These are phyloP conservation scores for Hydra vulgaris DNA, from an alignment of 30 jellyfish, hydroid and myxozoan genomes.

Conservation along the genomic window DNA sequence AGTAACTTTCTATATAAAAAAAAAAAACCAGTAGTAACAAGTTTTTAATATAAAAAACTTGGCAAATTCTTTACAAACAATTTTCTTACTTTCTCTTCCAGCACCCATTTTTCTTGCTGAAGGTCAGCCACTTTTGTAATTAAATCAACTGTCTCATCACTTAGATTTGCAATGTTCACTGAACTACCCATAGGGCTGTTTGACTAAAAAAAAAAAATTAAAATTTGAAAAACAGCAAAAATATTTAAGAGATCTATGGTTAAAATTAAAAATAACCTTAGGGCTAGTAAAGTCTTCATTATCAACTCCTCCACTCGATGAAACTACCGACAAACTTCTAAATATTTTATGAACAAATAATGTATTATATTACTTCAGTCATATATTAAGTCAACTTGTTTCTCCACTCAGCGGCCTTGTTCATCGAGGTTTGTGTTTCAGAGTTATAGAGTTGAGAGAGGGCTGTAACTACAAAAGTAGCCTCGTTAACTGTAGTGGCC, in stretches of 20 bases:
- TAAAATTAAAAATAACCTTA: background rate
- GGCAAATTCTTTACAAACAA: too few relatives aligned
- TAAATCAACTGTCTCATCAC: constrained; percentile 74
- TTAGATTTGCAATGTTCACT: constrained; percentile 24
- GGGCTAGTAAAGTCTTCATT: constrained; percentile 19
- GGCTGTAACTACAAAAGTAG: too few relatives aligned
- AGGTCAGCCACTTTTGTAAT: constrained; percentile 74
- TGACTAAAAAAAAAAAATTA: constrained; percentile 9
- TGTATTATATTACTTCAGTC: background rate
- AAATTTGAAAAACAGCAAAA: constrained; percentile 9
- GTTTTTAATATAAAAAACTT: too few relatives aligned
- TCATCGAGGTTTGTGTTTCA: too few relatives aligned
- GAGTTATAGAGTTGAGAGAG: too few relatives aligned
- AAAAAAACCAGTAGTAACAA: background rate
- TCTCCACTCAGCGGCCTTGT: too few relatives aligned
- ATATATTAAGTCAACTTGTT: too few relatives aligned
- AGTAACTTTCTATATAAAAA: too few relatives aligned
- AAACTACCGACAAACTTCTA: constrained; percentile 73
- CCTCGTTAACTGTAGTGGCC: too few relatives aligned
- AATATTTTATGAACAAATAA: background rate
- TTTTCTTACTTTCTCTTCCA: constrained; percentile 81
- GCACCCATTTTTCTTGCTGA: constrained; percentile 77
- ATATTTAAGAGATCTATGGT: too few relatives aligned
- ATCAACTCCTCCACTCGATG: constrained; percentile 69
- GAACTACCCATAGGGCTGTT: constrained; percentile 20